phyloP scores from a whole-genome alignment of 2,797 vertebrate genomes.

The Nannoperca obscura region DNA sequence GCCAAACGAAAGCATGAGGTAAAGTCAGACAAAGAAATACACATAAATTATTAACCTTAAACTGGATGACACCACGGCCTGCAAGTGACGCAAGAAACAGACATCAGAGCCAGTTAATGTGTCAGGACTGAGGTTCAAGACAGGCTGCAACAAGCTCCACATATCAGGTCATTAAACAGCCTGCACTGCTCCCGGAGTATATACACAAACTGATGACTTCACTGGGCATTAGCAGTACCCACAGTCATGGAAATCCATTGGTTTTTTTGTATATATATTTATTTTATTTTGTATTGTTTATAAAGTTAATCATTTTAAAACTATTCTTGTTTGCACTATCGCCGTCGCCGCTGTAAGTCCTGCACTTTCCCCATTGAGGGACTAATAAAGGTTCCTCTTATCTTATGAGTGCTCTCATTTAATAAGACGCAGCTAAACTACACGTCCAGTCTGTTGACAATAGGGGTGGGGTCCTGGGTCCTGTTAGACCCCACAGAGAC shows the following conservation, averaged over 20 bases:
- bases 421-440: not conserved
- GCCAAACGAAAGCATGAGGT: slow-evolving; percentile 25
- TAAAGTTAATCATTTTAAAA: too few relatives aligned
- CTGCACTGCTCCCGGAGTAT: too few relatives aligned
- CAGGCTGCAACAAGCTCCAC: not conserved
- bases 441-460: slow-evolving; percentile 26
- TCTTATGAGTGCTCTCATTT: not conserved
- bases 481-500: not conserved
- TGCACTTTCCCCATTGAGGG: too few relatives aligned
- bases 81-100: not conserved
- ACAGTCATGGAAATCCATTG: too few relatives aligned
- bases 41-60: slow-evolving; percentile 47
- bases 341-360: too few relatives aligned
- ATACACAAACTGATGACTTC: too few relatives aligned
- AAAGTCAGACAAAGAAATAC: slow-evolving; percentile 28
- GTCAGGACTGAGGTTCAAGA: not conserved
- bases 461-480: slow-evolving; percentile 67
- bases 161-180: not conserved
- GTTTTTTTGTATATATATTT: too few relatives aligned
- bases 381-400: too few relatives aligned
- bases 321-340: too few relatives aligned
- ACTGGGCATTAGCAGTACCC: too few relatives aligned
- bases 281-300: too few relatives aligned
- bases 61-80: slow-evolving; percentile 3
- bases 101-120: not conserved